Base-by-base conservation (phyloP, 2,113 vertebrate species). In the Nothocercus nigrocapillus region DNA sequence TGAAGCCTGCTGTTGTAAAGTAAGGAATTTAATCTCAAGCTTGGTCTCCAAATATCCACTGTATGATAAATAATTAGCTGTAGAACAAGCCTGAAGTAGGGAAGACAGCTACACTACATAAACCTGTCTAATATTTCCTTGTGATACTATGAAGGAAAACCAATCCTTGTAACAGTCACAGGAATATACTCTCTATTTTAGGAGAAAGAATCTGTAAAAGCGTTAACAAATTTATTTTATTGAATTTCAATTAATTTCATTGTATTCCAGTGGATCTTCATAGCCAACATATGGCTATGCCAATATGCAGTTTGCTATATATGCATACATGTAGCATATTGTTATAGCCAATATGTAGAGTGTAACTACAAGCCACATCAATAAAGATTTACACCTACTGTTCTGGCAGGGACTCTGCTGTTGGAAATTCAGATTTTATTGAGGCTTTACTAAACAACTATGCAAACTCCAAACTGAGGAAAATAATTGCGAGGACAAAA, bases 191-290 rank as follows among this genome's bases (percentile, higher is more conserved):
- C 42, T 18, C 42, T 18, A 75, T 93, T 94, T 94, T 53, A 92
- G 68, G 81, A 94, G 94, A 94, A 88, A 75, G 49, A 90, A 42
- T 78, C 82, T 30, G 49, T 49, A 25, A 20, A 95, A 89, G 63
- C 67, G 61, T 87, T 95, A 96, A 80, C 36, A 84, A 30, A 64
- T 76, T n/a, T 53, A 93, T 90, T 96, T 49, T 21, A 49, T 49
- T 49, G 49, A 22, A 49, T 24, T 49, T 49, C 49, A 49, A 11
- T 22, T 49, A 49, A 49, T 22, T 49, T 49, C 30, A n/a, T 0
- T 58, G 45, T 49, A 51, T 68, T 42, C 28, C 72, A 49, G 16
- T 42, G 25, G 34, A 27, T 12, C 12, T 77, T 8, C 9, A 14
- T 56, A 73, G 21, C 12, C 47, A 38, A 19, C 36, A 5, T 49